These are phyloP conservation scores for Trissolcus japonicus DNA, from an alignment of 2,888 invertebrate genomes.

Conservation along the genomic window DNA sequence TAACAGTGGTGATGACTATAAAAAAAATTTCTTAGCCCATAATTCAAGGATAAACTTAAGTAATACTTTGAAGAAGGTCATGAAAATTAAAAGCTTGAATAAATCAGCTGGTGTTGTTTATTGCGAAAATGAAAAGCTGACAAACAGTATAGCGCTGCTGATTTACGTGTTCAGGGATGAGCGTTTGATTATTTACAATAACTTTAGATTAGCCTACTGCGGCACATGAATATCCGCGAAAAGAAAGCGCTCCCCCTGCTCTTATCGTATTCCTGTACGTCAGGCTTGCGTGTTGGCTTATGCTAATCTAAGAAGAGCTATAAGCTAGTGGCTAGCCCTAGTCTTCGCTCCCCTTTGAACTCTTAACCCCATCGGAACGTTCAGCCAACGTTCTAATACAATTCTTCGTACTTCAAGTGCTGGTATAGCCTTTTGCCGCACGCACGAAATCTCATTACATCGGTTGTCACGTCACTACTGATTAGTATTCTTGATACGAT, in stretches of 20 bases:
- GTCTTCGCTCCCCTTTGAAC: slow-evolving; percentile 62
- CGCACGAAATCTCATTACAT: slow-evolving; percentile 32
- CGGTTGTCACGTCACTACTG: slow-evolving; percentile 36
- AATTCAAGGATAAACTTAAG: too few species aligned
- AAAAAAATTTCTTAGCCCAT: too few species aligned
- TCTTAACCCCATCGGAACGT: slow-evolving; percentile 56
- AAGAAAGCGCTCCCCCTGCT: slow-evolving; percentile 61
- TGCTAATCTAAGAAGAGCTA: slow-evolving; percentile 71
- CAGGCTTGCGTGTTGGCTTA: slow-evolving; percentile 72
- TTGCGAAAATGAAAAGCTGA: too few species aligned
- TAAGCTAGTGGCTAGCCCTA: slow-evolving; percentile 69
- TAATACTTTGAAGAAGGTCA: too few species aligned
- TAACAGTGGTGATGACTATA: too few species aligned
- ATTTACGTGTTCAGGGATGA: background rate
- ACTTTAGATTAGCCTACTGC: slow-evolving; percentile 28
- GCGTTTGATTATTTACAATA: slow-evolving; percentile 48
- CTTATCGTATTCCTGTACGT: slow-evolving; percentile 74
- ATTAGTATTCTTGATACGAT: slow-evolving; percentile 15
- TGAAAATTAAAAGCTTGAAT: background rate
- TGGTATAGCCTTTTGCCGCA: slow-evolving; percentile 17
- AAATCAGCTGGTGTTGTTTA: too few species aligned
- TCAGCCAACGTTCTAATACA: slow-evolving; percentile 35
- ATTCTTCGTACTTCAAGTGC: slow-evolving; percentile 40
- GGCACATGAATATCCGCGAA: slow-evolving; percentile 43
- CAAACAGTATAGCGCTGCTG: too few species aligned